These are phyloP conservation scores for Dynastes maya DNA, from an alignment of 2,888 invertebrate genomes.

Conservation along the genomic window DNA sequence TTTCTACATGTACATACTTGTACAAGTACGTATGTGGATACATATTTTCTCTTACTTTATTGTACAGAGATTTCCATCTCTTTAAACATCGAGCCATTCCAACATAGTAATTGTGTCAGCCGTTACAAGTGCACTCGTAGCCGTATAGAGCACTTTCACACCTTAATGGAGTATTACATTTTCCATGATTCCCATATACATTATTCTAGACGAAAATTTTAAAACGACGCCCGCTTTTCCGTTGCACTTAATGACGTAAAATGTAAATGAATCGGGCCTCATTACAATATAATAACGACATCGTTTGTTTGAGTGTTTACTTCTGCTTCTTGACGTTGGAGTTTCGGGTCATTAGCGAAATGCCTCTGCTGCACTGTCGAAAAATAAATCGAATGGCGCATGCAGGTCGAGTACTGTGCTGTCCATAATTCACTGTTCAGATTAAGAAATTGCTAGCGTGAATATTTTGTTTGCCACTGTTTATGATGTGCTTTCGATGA, in stretches of 20 bases:
- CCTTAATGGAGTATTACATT: constrained; percentile 32
- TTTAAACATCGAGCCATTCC: not conserved
- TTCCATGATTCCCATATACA: constrained; percentile 18
- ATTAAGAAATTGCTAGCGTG: not conserved
- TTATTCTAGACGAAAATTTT: constrained; percentile 18
- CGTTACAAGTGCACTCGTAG: constrained; percentile 1
- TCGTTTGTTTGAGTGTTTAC: constrained; percentile 46
- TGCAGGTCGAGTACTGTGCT: not conserved
- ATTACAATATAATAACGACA: constrained; percentile 48
- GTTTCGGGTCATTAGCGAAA: constrained; percentile 41
- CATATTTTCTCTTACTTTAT: too few species aligned
- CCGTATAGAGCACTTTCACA: not conserved
- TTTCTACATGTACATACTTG: not conserved
- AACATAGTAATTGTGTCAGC: not conserved
- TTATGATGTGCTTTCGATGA: not conserved
- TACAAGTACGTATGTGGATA: too few species aligned
- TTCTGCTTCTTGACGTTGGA: constrained; percentile 20
- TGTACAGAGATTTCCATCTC: too few species aligned
- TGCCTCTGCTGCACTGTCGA: constrained; percentile 4
- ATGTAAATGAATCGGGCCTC: constrained; percentile 47
- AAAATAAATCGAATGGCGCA: constrained; percentile 21
- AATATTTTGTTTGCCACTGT: too few species aligned
- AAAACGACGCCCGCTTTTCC: constrained; percentile 7
- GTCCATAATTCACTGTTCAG: not conserved
- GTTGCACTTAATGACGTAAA: constrained; percentile 29